A percentile compares a stretch with the other conserved stretches of the same genome.
Evolutionary conservation across 2,888 invertebrate species (phyloP).

Genomic region (Spicauda simplicius): DNA sequence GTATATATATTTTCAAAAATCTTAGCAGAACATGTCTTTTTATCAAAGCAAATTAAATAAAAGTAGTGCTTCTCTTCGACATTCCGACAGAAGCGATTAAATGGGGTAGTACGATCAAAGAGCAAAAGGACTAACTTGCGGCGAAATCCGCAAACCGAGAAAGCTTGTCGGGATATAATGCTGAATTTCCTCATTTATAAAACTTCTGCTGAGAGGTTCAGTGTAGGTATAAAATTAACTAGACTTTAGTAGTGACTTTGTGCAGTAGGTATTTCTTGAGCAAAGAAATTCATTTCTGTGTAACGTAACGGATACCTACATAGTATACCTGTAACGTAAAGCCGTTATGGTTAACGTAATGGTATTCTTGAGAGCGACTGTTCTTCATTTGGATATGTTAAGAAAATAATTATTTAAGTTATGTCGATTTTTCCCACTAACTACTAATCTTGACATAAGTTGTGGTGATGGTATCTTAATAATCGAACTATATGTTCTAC

Average conservation of each 20-base stretch:
- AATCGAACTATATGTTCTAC: no score
- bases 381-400: neutral
- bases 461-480: no score
- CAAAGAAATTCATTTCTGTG: neutral
- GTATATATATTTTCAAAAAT: no score
- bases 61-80: no score
- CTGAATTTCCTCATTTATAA: conserved; percentile 35
- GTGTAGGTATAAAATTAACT: conserved; percentile 27
- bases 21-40: no score
- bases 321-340: neutral
- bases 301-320: no score
- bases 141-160: conserved; percentile 33
- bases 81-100: conserved; percentile 13
- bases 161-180: conserved; percentile 29
- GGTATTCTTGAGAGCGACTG: neutral
- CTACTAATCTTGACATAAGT: no score
- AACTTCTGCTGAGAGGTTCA: conserved; percentile 13
- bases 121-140: conserved; percentile 29
- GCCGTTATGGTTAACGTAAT: neutral
- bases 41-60: no score
- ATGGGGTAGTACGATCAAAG: conserved; percentile 27
- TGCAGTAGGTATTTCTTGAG: no score
- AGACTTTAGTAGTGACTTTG: conserved; percentile 14
- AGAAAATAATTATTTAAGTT: neutral
- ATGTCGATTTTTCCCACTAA: neutral